These are phyloP conservation scores for Pycnomerus fuliginosus DNA, from an alignment of 2,888 invertebrate genomes.

Conservation along the genomic window DNA sequence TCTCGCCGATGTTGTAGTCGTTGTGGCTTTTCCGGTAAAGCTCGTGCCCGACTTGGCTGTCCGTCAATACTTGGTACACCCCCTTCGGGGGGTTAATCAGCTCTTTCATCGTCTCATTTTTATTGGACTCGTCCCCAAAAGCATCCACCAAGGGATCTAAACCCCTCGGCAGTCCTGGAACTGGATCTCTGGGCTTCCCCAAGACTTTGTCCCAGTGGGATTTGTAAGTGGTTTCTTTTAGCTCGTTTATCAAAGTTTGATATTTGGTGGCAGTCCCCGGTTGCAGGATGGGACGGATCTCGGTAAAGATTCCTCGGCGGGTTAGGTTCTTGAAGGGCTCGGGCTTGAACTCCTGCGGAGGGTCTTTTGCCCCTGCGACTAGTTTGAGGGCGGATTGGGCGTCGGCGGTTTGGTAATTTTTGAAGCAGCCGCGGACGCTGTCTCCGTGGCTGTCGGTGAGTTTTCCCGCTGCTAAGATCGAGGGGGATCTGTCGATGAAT, in stretches of 20 bases:
- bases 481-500: constrained; percentile 1
- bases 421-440: constrained; percentile 34
- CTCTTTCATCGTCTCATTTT: constrained; percentile 41
- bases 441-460: constrained; percentile 30
- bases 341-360: constrained; percentile 1
- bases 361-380: background rate
- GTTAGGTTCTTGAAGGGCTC: constrained; percentile 10
- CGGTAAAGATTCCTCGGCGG: constrained; percentile 13
- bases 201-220: constrained; percentile 54
- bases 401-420: constrained; percentile 40
- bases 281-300: constrained; percentile 38
- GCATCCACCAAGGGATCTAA: constrained; percentile 48
- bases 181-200: constrained; percentile 52
- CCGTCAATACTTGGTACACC: constrained; percentile 45
- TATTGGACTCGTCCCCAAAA: constrained; percentile 45
- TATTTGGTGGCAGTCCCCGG: constrained; percentile 51
- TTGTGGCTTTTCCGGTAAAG: constrained; percentile 55
- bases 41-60: constrained; percentile 50
- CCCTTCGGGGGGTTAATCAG: constrained; percentile 51
- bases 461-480: constrained; percentile 34
- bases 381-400: constrained; percentile 36
- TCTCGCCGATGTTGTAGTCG: constrained; percentile 53
- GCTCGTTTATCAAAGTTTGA: constrained; percentile 52
- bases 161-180: constrained; percentile 51
- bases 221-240: constrained; percentile 54